These are phyloP conservation scores for Papilio glaucus DNA, from an alignment of 1,140 invertebrate species.

Conservation along the genomic window DNA sequence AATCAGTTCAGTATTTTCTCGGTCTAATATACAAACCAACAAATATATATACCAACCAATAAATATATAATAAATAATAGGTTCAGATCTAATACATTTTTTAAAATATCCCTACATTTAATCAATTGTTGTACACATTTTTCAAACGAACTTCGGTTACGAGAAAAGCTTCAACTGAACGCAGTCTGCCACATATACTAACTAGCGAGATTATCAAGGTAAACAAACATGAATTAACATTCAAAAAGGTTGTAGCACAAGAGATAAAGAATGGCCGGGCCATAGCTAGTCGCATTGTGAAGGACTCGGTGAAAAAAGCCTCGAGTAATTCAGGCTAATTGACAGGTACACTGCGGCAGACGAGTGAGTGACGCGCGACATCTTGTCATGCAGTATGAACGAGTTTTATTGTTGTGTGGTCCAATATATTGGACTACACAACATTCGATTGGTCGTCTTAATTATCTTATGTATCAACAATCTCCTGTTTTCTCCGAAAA, in stretches of 20 bases:
- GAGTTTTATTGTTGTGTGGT: neutral
- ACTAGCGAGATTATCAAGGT: neutral
- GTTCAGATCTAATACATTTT: too few relatives aligned
- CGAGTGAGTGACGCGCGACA: neutral
- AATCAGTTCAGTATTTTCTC: too few relatives aligned
- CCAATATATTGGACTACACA: neutral
- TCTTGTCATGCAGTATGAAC: neutral
- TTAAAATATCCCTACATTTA: too few relatives aligned
- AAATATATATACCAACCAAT: too few relatives aligned
- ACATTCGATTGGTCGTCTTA: neutral
- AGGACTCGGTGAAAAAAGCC: neutral
- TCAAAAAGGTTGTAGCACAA: neutral
- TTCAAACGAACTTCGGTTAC: too few relatives aligned
- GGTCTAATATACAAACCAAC: too few relatives aligned
- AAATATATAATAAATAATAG: too few relatives aligned
- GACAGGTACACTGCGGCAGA: neutral
- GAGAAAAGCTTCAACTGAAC: too few relatives aligned
- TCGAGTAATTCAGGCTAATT: conserved; percentile 4
- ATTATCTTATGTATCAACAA: too few relatives aligned
- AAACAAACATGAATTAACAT: neutral
- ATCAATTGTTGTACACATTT: too few relatives aligned
- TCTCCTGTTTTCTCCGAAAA: too few relatives aligned
- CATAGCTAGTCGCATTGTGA: neutral
- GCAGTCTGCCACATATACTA: too few relatives aligned
- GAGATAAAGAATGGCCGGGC: neutral